Percentiles rank a stretch among this genome's conserved stretches.
These are phyloP conservation scores for Porites australiensis DNA, from an alignment of 64 coral and sea anemone genomes.

Conservation along the genomic window DNA sequence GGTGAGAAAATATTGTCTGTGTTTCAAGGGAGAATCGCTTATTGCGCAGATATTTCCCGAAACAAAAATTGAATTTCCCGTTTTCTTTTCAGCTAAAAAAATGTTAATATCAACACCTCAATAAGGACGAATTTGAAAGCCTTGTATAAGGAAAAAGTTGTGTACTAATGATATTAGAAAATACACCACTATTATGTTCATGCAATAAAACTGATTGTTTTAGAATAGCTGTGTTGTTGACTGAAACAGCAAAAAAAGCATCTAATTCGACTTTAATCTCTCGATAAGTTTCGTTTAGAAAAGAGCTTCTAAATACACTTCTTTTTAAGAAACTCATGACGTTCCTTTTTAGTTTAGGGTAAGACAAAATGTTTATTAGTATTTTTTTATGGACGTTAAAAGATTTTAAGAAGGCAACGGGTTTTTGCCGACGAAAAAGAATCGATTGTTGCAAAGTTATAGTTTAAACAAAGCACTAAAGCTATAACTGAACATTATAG, in stretches of 20 bases:
- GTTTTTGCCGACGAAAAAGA: not conserved
- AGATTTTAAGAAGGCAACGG: not conserved
- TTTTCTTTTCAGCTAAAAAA: no score
- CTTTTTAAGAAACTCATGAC: no score
- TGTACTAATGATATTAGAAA: conserved; percentile 5
- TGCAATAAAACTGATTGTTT: conserved; percentile 63
- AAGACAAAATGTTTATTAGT: no score
- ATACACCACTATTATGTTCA: conserved; percentile 16
- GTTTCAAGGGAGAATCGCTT: not conserved
- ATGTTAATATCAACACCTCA: no score
- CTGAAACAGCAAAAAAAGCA: not conserved
- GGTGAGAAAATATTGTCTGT: not conserved
- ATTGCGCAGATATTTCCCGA: not conserved
- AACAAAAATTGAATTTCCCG: not conserved
- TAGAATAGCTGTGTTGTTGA: conserved; percentile 14
- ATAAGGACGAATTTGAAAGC: not conserved
- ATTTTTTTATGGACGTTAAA: no score
- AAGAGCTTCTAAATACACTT: not conserved
- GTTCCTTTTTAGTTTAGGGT: not conserved
- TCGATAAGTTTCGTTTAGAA: not conserved
- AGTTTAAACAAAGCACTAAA: not conserved
- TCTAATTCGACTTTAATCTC: conserved; percentile 24
- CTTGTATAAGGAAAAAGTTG: conserved; percentile 8
- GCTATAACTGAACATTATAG: not conserved
- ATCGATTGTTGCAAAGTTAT: not conserved